These are phyloP conservation scores for Elysia crispata DNA, from an alignment of 2,888 invertebrate species.

Conservation along the genomic window DNA sequence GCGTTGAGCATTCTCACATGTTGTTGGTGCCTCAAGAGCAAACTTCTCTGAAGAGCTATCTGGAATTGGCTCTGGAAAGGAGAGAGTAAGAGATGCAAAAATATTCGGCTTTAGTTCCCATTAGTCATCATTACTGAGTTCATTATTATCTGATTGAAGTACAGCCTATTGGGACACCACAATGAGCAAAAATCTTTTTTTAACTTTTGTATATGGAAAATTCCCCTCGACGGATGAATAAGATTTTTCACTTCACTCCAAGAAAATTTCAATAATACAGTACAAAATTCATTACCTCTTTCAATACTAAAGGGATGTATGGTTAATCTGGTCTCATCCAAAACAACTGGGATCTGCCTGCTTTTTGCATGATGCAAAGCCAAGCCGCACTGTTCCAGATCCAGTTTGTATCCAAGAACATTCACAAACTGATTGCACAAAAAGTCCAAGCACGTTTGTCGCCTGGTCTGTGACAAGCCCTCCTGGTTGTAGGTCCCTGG, in stretches of 20 bases:
- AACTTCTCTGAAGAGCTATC: conserved; percentile 54
- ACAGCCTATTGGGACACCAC: not conserved
- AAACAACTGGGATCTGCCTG: conserved; percentile 42
- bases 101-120: not conserved
- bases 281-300: conserved; percentile 78
- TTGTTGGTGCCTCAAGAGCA: conserved; percentile 77
- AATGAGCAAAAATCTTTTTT: too few species aligned
- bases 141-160: not conserved
- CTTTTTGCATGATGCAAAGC: not conserved
- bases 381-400: conserved; percentile 53
- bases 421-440: conserved; percentile 65
- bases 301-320: conserved; percentile 88
- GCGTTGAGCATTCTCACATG: conserved; percentile 87
- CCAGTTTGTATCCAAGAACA: conserved; percentile 54
- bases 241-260: too few species aligned
- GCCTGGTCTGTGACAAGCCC: conserved; percentile 50
- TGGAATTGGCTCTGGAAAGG: conserved; percentile 23
- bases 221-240: too few species aligned
- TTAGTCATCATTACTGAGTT: not conserved
- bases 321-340: conserved; percentile 78
- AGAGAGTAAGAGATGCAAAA: not conserved
- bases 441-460: conserved; percentile 60
- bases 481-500: conserved; percentile 56
- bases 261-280: not conserved
- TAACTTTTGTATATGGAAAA: too few species aligned